Evolutionary conservation across 2,113 vertebrate genomes (phyloP).

Genomic region (Podarcis cretensis): DNA sequence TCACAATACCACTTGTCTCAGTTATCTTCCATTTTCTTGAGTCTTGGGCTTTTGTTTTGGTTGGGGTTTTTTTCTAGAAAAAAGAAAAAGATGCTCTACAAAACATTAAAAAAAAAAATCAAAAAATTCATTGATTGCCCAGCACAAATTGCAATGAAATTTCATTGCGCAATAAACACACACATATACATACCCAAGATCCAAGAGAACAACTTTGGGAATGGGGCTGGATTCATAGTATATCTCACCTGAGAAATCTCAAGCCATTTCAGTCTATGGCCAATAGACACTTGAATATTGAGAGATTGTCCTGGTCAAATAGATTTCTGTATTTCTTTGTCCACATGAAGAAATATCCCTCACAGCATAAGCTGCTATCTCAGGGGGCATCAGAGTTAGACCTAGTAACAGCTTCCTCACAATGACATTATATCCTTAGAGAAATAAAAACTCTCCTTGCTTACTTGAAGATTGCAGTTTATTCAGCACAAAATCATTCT

Average conservation of each 20-base stretch:
- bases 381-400: not conserved
- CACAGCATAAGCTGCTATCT: not conserved
- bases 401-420: not conserved
- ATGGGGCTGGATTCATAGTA: not conserved
- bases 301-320: not conserved
- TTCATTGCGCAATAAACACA: not conserved
- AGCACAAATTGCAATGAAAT: not conserved
- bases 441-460: not conserved
- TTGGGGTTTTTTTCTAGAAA: too few species aligned
- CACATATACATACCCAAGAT: not conserved
- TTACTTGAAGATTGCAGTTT: not conserved
- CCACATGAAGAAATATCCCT: not conserved
- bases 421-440: too few species aligned
- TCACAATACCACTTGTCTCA: constrained; percentile 18
- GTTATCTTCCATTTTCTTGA: not conserved
- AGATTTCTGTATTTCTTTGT: not conserved
- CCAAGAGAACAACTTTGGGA: not conserved
- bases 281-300: not conserved
- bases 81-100: not conserved
- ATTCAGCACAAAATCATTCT: not conserved
- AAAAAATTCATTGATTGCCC: not conserved
- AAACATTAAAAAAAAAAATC: too few species aligned
- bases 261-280: not conserved
- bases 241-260: not conserved
- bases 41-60: not conserved